Percentiles rank a stretch among this genome's conserved stretches.
phyloP scores from a whole-genome alignment of 2,113 vertebrate genomes.

The Columbina picui region DNA sequence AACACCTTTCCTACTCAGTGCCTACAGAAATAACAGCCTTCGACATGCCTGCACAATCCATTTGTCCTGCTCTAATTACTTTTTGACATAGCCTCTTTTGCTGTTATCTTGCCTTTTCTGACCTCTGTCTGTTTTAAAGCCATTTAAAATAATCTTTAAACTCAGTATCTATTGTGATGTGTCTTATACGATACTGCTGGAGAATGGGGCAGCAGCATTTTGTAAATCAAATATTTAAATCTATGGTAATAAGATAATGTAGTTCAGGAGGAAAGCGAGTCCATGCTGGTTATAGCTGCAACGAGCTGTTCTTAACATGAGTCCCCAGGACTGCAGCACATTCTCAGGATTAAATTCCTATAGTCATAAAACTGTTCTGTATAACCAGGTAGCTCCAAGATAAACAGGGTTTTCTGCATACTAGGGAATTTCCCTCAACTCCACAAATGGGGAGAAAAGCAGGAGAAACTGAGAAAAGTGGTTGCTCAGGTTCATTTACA shows the following conservation, averaged over 20 bases:
- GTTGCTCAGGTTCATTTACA: constrained; percentile 2
- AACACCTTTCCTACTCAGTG: constrained; percentile 89
- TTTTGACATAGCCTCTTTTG: constrained; percentile 81
- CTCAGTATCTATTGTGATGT: background rate
- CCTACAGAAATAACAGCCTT: constrained; percentile 93
- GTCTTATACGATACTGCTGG: background rate
- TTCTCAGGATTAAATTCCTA: background rate
- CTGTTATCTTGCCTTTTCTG: constrained; percentile 66
- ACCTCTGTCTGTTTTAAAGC: constrained; percentile 55
- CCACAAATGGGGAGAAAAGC: background rate
- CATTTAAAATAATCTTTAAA: constrained; percentile 66
- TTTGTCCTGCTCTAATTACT: constrained; percentile 97
- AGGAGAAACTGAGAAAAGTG: background rate
- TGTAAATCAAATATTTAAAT: constrained; percentile 53
- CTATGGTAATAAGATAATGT: background rate
- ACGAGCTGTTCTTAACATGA: background rate
- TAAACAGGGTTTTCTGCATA: fast-evolving
- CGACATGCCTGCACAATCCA: constrained; percentile 87
- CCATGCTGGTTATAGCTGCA: background rate
- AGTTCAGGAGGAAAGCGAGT: background rate
- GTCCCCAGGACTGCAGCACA: background rate
- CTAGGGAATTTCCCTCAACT: background rate
- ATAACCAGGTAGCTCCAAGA: background rate
- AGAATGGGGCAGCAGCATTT: background rate
- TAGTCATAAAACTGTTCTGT: background rate